Percentiles rank a stretch among this genome's conserved stretches.
Evolutionary conservation across 2,113 vertebrate species (phyloP).

Genomic region (Centropus bengalensis): DNA sequence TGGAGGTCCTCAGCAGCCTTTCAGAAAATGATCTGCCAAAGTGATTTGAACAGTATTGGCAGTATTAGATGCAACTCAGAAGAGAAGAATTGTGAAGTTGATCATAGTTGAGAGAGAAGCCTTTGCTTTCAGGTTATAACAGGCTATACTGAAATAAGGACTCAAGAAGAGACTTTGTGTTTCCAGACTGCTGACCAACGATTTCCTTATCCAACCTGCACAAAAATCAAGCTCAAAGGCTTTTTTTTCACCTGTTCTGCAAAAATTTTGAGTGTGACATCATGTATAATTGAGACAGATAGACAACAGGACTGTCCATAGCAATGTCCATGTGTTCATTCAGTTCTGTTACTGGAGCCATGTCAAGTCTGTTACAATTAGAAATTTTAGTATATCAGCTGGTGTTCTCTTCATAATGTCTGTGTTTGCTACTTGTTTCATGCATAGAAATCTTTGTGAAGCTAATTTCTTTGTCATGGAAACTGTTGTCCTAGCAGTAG

Average conservation of each 20-base stretch:
- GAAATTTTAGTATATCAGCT: not conserved
- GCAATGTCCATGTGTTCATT: not conserved
- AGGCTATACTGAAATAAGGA: not conserved
- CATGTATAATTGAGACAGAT: not conserved
- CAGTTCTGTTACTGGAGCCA: not conserved
- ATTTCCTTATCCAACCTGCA: not conserved
- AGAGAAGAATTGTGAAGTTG: too few species aligned
- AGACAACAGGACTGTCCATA: not conserved
- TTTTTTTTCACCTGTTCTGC: not conserved
- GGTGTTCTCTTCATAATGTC: not conserved
- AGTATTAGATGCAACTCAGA: too few species aligned
- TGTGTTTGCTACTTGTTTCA: not conserved
- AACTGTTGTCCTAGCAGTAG: not conserved
- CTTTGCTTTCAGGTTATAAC: not conserved
- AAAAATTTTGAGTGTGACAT: not conserved
- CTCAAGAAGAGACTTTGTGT: not conserved
- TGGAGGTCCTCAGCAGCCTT: too few species aligned
- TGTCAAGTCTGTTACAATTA: not conserved
- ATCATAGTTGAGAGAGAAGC: not conserved
- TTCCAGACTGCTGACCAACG: not conserved
- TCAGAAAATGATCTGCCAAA: too few species aligned
- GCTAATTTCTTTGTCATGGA: not conserved
- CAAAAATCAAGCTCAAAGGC: not conserved
- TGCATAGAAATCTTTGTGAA: not conserved
- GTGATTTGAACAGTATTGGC: too few species aligned